These are phyloP conservation scores for Sebastes matsubarae DNA, from an alignment of 2,797 vertebrate genomes.

Conservation along the genomic window DNA sequence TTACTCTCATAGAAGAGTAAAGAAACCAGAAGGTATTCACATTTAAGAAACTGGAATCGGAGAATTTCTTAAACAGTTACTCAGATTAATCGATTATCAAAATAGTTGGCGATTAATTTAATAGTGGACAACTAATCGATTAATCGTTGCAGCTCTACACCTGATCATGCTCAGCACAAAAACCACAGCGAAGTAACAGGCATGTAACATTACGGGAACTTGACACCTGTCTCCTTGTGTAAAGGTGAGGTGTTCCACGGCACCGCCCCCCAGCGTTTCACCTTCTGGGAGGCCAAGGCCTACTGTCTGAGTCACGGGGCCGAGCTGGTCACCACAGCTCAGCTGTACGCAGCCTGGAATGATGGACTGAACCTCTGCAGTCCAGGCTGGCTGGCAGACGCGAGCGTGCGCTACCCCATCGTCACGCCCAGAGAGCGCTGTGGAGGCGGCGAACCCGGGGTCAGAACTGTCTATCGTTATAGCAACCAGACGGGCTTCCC, in stretches of 20 bases:
- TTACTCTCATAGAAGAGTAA: no score
- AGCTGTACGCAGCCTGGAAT: constrained; percentile 92
- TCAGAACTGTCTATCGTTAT: constrained; percentile 91
- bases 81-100: no score
- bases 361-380: constrained; percentile 91
- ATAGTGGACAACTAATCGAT: no score
- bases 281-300: constrained; percentile 84
- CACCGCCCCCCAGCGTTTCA: constrained; percentile 82
- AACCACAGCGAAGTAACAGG: not conserved
- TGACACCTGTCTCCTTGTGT: not conserved
- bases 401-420: constrained; percentile 94
- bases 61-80: no score
- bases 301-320: constrained; percentile 84
- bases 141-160: no score
- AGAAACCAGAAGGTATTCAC: no score
- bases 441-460: constrained; percentile 88
- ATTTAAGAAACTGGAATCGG: no score
- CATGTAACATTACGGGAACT: not conserved
- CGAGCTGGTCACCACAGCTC: constrained; percentile 86
- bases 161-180: not conserved
- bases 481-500: constrained; percentile 95
- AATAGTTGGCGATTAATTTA: no score
- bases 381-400: constrained; percentile 94
- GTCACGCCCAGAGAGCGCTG: constrained; percentile 90
- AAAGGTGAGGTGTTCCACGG: constrained; percentile 91